A percentile compares a stretch with the other conserved stretches of the same genome.
phyloP scores from a whole-genome alignment of 2,888 invertebrate genomes.

The Hedychridium roseum region DNA sequence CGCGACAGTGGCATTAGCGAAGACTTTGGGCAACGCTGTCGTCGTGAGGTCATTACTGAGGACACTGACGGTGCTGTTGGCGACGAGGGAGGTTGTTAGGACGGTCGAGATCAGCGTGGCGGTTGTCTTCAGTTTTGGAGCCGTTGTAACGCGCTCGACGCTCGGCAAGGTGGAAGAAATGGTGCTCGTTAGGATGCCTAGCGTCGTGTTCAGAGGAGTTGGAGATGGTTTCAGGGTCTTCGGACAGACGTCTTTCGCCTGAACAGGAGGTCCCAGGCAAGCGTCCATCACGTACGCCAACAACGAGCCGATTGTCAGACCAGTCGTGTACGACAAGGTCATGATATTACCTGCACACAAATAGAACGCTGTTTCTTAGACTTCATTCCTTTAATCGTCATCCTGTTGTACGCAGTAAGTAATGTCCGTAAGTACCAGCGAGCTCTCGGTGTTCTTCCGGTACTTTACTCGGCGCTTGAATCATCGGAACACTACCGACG shows the following conservation, averaged over 20 bases:
- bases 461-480: conserved; percentile 86
- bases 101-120: conserved; percentile 39
- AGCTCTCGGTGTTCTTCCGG: conserved; percentile 87
- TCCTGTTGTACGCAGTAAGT: background rate
- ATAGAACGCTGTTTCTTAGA: no score
- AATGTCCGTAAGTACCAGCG: conserved; percentile 72
- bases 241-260: conserved; percentile 55
- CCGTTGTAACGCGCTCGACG: conserved; percentile 41
- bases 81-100: conserved; percentile 40
- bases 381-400: background rate
- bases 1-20: conserved; percentile 45
- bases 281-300: conserved; percentile 81
- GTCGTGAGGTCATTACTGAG: conserved; percentile 36
- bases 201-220: conserved; percentile 34
- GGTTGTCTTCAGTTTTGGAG: conserved; percentile 44
- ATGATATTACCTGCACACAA: conserved; percentile 88
- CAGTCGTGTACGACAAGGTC: conserved; percentile 90
- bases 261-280: conserved; percentile 53
- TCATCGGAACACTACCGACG: conserved; percentile 92
- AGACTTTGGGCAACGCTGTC: conserved; percentile 45
- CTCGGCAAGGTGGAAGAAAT: conserved; percentile 39
- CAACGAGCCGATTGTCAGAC: conserved; percentile 83
- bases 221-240: conserved; percentile 36
- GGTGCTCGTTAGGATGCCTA: conserved; percentile 43
- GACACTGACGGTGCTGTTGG: conserved; percentile 43